Evolutionary conservation across 1,140 invertebrate genomes (phyloP).

Genomic region (Drosophila paulistorum): DNA sequence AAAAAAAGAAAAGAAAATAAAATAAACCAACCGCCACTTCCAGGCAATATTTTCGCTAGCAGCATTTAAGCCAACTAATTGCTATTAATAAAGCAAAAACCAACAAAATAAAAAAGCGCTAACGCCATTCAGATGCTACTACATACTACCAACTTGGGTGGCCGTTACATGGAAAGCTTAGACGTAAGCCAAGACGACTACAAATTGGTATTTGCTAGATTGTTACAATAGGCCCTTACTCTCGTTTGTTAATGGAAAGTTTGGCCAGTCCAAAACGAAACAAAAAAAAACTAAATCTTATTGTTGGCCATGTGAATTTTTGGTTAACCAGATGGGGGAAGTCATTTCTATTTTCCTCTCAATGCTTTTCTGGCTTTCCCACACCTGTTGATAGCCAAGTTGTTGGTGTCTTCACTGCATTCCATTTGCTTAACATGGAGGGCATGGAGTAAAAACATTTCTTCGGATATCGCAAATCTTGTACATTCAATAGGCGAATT

Average conservation of each 20-base stretch:
- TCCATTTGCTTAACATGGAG: conserved; percentile 6
- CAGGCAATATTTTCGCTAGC: conserved; percentile 47
- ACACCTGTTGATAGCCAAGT: conserved; percentile 45
- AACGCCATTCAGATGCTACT: conserved; percentile 44
- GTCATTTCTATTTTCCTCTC: conserved; percentile 47
- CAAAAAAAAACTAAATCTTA: conserved; percentile 26
- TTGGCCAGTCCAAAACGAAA: conserved; percentile 12
- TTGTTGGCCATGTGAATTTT: conserved; percentile 46
- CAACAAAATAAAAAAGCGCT: neutral
- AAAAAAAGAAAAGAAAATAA: conserved; percentile 43
- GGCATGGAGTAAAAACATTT: conserved; percentile 20
- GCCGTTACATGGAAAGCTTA: conserved; percentile 24
- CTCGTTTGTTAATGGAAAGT: conserved; percentile 55
- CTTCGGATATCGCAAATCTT: conserved; percentile 26
- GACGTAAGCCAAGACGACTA: neutral
- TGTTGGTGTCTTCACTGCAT: conserved; percentile 24
- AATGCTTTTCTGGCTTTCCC: conserved; percentile 44
- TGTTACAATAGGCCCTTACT: conserved; percentile 52
- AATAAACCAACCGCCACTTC: conserved; percentile 54
- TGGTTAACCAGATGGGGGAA: conserved; percentile 52
- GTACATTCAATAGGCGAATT: conserved; percentile 46
- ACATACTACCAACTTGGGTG: conserved; percentile 44
- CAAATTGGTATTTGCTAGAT: neutral
- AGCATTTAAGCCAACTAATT: conserved; percentile 57
- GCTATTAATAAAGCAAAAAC: conserved; percentile 72